Conservation (phyloP, 2,113 vertebrate species). For the Lethenteron reissneri region DNA sequence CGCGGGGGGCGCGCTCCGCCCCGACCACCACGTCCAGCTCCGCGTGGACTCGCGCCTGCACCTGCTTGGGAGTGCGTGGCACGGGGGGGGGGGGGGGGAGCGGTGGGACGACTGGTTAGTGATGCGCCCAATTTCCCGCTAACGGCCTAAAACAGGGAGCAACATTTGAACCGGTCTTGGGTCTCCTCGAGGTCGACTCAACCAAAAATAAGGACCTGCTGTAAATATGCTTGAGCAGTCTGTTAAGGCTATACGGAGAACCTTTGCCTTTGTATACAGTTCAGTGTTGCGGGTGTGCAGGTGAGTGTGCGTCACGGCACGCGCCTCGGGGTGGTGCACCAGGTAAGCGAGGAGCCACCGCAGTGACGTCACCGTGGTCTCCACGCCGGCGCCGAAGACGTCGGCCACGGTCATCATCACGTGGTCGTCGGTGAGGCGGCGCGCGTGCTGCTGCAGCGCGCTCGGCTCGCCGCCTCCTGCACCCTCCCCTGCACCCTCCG, state of each 20-base stretch:
- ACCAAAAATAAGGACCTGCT: too few relatives aligned
- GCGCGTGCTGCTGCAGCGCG: too few relatives aligned
- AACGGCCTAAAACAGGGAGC: too few relatives aligned
- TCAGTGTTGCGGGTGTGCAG: too few relatives aligned
- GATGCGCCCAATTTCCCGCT: too few relatives aligned
- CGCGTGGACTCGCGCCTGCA: slow-evolving; percentile 54
- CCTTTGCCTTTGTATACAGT: too few relatives aligned
- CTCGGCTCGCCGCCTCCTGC: slow-evolving; percentile 20
- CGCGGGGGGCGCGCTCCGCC: slow-evolving; percentile 25
- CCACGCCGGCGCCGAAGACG: slow-evolving; percentile 75
- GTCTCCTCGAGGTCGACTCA: too few relatives aligned
- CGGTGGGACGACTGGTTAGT: too few relatives aligned
- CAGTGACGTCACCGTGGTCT: slow-evolving; percentile 59
- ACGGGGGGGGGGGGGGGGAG: too few relatives aligned
- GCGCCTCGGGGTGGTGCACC: slow-evolving; percentile 57
- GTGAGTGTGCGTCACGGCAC: background rate
- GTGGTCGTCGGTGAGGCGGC: slow-evolving; percentile 38
- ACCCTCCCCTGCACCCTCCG: slow-evolving; percentile 34
- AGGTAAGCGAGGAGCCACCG: slow-evolving; percentile 59
- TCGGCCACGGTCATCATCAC: slow-evolving; percentile 61
- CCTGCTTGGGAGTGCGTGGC: slow-evolving; percentile 19
- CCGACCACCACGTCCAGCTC: slow-evolving; percentile 58
- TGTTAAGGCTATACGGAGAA: too few relatives aligned
- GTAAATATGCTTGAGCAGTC: too few relatives aligned
- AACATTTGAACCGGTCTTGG: too few relatives aligned